phyloP scores from a whole-genome alignment of 2,113 vertebrate species.

The Plotosus lineatus region DNA sequence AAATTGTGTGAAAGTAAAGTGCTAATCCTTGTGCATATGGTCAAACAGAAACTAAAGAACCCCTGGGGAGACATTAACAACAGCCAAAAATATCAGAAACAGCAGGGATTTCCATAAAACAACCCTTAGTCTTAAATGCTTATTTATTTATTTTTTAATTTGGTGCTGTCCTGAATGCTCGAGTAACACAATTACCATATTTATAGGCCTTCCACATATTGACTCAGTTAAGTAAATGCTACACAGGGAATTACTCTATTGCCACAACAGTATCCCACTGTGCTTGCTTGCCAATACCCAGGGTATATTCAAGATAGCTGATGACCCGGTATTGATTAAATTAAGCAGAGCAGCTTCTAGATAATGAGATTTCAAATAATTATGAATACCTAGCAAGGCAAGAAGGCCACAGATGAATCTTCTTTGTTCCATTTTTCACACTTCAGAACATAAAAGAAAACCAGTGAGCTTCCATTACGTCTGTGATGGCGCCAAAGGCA shows the following conservation, averaged over 20 bases:
- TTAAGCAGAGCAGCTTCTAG: constrained; percentile 56
- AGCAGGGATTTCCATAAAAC: constrained; percentile 23
- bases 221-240: constrained; percentile 51
- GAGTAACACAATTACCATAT: constrained; percentile 48
- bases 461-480: constrained; percentile 15
- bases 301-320: constrained; percentile 36
- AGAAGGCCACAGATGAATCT: constrained; percentile 44
- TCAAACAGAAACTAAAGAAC: not conserved
- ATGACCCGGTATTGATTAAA: constrained; percentile 55
- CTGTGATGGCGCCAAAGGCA: not conserved
- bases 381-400: constrained; percentile 44
- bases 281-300: constrained; percentile 35
- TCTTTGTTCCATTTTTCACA: constrained; percentile 43
- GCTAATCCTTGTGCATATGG: constrained; percentile 12
- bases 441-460: constrained; percentile 38
- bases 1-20: constrained; percentile 27
- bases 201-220: constrained; percentile 45
- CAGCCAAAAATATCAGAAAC: constrained; percentile 14
- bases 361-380: constrained; percentile 53
- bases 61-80: constrained; percentile 5
- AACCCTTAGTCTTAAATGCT: constrained; percentile 15
- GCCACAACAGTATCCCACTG: constrained; percentile 35
- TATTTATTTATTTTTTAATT: constrained; percentile 23
- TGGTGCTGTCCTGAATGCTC: constrained; percentile 22
- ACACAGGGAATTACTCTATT: constrained; percentile 38